Evolutionary conservation across 1,140 invertebrate species (phyloP), one percentile per base, ranked within the genome.

Genomic region (Eriocheir sinensis): DNA sequence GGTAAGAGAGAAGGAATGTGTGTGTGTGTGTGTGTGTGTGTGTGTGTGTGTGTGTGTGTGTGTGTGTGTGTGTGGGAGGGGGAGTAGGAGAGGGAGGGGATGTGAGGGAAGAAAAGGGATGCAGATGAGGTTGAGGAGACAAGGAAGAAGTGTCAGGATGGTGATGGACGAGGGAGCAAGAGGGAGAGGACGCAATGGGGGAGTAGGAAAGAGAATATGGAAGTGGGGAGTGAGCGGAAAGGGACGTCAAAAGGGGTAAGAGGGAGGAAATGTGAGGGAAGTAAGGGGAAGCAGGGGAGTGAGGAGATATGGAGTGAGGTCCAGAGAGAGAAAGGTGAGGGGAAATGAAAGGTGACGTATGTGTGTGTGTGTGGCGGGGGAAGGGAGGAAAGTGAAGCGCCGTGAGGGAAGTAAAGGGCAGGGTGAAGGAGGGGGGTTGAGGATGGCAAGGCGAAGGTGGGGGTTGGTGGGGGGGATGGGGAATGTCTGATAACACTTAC

Each of bases 291-390:
- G 36, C 15, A n/a, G 60, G n/a, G 12, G 60, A n/a, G 15, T 15
- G 60, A n/a, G n/a, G 60, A 12, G n/a, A 72, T 15, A n/a, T 15
- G 60, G 60, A 72, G 60, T 27, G 8, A 83, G 8, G 81, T 30
- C n/a, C n/a, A 34, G n/a, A n/a, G 81, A 34, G 36, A 83, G 81
- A 30, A 83, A 83, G 81, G n/a, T 30, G 81, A 83, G 81, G n/a
- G 36, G 81, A n/a, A 83, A 34, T 27, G 36, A 6, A 30, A 34
- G n/a, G 36, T 8, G 81, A 83, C 9, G 9, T 9, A n/a, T 8
- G 81, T 30, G 81, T 27, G n/a, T 12, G 81, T 27, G n/a, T 30
- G n/a, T 34, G 8, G 81, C n/a, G 81, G 8, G 81, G 81, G 6
- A 83, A 34, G n/a, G 81, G 81, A 30, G n/a, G 81, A 83, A 83